Percentiles rank a stretch among this genome's conserved stretches.
phyloP scores from a whole-genome alignment of 2,888 invertebrate genomes.

The Schizaphis graminum region DNA sequence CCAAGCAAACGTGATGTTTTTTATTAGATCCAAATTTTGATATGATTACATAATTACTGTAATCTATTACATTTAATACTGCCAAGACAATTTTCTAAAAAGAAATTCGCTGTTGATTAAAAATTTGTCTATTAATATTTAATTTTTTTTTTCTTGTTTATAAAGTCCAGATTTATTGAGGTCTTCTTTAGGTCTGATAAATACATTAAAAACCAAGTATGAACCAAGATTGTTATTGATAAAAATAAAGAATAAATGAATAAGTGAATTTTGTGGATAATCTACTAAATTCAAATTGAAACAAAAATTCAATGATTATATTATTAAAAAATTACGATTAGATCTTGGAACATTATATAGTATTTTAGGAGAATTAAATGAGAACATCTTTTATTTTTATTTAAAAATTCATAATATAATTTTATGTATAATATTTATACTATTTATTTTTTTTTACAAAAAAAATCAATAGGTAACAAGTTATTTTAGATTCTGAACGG shows the following conservation, averaged over 20 bases:
- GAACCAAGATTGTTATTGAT: neutral
- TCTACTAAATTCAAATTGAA: too few species aligned
- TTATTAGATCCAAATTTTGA: neutral
- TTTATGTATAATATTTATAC: too few species aligned
- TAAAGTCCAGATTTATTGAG: neutral
- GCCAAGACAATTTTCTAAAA: neutral
- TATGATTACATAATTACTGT: neutral
- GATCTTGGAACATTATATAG: too few species aligned
- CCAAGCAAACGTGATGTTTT: conserved; percentile 23
- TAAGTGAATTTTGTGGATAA: too few species aligned
- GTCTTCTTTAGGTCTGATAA: neutral
- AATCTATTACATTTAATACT: neutral
- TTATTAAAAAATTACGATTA: too few species aligned
- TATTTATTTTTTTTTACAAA: too few species aligned
- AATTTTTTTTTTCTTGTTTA: neutral
- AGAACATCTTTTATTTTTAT: too few species aligned
- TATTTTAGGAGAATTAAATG: too few species aligned
- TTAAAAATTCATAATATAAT: neutral
- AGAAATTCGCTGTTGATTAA: neutral
- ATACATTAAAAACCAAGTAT: neutral
- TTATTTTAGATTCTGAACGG: too few species aligned
- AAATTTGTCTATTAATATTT: neutral
- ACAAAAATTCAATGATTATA: too few species aligned
- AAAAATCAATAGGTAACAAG: too few species aligned
- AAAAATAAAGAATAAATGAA: too few species aligned